A percentile compares a stretch with the other conserved stretches of the same genome.
phyloP scores from a whole-genome alignment of 2,888 invertebrate species.

The Polydesmus complanatus region DNA sequence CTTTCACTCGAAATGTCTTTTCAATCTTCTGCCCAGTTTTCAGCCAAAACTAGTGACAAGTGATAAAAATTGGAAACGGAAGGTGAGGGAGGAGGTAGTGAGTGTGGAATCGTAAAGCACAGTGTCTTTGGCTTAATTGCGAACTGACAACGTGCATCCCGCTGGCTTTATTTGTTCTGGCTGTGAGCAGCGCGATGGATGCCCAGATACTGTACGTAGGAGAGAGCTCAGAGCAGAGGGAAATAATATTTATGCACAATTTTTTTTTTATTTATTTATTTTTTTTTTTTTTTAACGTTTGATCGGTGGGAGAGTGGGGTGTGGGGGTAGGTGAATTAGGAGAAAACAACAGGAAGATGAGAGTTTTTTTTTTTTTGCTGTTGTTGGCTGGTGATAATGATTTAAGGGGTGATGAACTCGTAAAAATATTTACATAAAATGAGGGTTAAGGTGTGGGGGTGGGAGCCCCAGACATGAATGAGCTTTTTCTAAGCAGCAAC shows the following conservation, averaged over 20 bases:
- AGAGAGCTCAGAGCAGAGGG: neutral
- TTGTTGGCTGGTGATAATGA: neutral
- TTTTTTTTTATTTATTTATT: too few species aligned
- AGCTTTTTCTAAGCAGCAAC: neutral
- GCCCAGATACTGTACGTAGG: too few species aligned
- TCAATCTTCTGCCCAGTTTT: too few species aligned
- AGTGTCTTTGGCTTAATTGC: neutral
- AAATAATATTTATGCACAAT: neutral
- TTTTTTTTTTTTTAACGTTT: too few species aligned
- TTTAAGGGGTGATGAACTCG: neutral
- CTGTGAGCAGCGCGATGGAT: too few species aligned
- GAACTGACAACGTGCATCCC: neutral
- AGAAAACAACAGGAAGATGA: neutral
- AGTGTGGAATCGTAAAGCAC: neutral
- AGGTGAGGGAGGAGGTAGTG: neutral
- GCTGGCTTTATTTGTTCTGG: neutral
- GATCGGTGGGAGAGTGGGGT: too few species aligned
- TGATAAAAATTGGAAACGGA: too few species aligned
- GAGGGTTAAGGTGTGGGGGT: neutral
- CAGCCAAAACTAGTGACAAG: too few species aligned
- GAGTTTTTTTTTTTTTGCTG: neutral
- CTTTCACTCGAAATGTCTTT: too few species aligned
- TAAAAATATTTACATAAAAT: neutral
- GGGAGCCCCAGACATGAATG: neutral
- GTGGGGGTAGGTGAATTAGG: neutral